Conservation (phyloP, 1,140 invertebrate species). For the Drosophila sp. region DNA sequence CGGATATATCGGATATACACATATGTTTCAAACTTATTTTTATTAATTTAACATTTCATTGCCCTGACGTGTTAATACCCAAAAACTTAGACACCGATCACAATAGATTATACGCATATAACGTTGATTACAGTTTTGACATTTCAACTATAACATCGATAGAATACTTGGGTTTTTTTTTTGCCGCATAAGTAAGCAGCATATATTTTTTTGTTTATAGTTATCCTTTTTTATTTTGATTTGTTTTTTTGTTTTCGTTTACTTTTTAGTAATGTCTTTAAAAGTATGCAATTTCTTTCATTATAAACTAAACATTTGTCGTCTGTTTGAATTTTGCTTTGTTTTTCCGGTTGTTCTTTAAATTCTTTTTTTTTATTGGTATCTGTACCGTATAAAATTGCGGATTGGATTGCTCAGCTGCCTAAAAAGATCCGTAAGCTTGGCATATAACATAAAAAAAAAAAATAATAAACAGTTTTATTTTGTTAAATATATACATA, state of each 20-base stretch:
- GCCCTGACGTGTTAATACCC: neutral
- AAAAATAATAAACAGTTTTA: neutral
- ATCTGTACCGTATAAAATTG: neutral
- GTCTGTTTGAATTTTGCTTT: slow-evolving; percentile 2
- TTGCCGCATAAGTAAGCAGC: no score
- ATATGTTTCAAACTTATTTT: neutral
- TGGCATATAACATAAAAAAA: slow-evolving; percentile 12
- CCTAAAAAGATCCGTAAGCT: slow-evolving; percentile 5
- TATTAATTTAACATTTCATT: slow-evolving; percentile 1
- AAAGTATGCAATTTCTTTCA: slow-evolving; percentile 21
- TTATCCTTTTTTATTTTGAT: neutral
- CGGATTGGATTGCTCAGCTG: slow-evolving; percentile 20
- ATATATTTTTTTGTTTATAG: neutral
- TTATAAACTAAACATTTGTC: slow-evolving; percentile 44
- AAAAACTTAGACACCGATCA: slow-evolving; percentile 11
- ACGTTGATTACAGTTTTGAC: slow-evolving; percentile 6
- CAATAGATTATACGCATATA: slow-evolving; percentile 17
- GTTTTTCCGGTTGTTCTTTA: neutral
- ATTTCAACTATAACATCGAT: slow-evolving; percentile 2
- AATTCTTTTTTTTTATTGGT: neutral
- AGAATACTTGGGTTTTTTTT: slow-evolving; percentile 22
- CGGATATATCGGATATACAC: neutral
- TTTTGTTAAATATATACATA: slow-evolving; percentile 24
- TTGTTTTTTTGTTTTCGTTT: slow-evolving; percentile 27
- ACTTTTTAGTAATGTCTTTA: slow-evolving; percentile 52